A percentile compares a stretch with the other conserved stretches of the same genome.
phyloP scores from a whole-genome alignment of 2,888 invertebrate species.

The Ophion obscuratus region DNA sequence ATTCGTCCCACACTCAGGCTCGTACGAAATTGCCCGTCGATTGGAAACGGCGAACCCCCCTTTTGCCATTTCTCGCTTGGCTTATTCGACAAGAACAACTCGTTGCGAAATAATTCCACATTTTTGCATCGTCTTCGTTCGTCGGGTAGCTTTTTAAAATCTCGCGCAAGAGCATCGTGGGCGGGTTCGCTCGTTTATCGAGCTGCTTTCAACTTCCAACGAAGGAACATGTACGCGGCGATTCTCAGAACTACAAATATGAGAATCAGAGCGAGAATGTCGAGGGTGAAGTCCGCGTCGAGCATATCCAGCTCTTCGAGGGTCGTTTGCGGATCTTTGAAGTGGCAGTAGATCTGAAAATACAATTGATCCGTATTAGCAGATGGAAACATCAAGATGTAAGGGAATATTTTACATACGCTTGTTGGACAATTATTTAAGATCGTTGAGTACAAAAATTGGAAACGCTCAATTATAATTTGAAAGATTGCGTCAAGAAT shows the following conservation, averaged over 20 bases:
- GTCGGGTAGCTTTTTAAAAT: not conserved
- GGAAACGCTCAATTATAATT: no score
- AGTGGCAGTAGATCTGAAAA: slow-evolving; percentile 92
- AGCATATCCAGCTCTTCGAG: slow-evolving; percentile 94
- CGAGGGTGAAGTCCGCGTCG: slow-evolving; percentile 91
- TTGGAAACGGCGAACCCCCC: slow-evolving; percentile 5
- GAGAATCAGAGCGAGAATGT: slow-evolving; percentile 91
- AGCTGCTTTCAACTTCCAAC: slow-evolving; percentile 93
- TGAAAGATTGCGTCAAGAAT: no score
- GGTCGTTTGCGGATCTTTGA: slow-evolving; percentile 92
- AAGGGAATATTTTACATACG: no score
- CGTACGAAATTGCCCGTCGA: slow-evolving; percentile 27
- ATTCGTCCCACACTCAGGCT: slow-evolving; percentile 7
- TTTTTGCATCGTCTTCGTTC: slow-evolving; percentile 22
- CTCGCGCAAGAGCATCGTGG: not conserved
- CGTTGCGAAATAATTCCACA: slow-evolving; percentile 7
- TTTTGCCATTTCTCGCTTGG: not conserved
- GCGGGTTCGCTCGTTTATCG: slow-evolving; percentile 85
- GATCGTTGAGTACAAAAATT: no score
- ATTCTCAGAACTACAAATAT: slow-evolving; percentile 93
- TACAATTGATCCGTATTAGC: not conserved
- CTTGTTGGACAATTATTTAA: no score
- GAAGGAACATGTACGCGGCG: slow-evolving; percentile 93
- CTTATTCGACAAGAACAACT: not conserved
- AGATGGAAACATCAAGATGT: not conserved